Conservation (phyloP, 2,113 vertebrate species). For the Microtus richardsoni region DNA sequence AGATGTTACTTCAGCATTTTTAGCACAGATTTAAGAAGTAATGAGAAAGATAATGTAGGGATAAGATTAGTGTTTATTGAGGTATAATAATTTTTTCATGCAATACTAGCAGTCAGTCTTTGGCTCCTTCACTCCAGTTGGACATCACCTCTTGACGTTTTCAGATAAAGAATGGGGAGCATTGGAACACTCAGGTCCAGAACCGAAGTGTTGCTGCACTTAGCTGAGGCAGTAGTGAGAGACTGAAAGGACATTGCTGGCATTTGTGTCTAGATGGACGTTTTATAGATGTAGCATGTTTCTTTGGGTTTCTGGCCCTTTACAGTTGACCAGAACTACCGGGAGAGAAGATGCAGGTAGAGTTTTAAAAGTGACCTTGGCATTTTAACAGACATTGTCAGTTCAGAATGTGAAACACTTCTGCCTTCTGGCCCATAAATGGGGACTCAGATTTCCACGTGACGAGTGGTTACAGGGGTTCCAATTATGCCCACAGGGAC, state of each 20-base stretch:
- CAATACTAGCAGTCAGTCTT: background rate
- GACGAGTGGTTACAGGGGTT: background rate
- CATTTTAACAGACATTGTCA: slow-evolving; percentile 33
- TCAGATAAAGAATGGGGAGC: background rate
- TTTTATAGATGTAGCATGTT: background rate
- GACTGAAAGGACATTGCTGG: background rate
- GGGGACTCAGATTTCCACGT: background rate
- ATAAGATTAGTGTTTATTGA: background rate
- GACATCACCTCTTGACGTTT: background rate
- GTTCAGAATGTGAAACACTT: background rate
- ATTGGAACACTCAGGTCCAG: background rate
- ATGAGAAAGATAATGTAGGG: background rate
- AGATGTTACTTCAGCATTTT: background rate
- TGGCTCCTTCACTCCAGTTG: background rate
- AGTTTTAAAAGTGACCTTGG: background rate
- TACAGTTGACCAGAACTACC: background rate
- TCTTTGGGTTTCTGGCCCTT: background rate
- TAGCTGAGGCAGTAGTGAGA: background rate
- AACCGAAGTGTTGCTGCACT: background rate
- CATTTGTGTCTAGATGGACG: background rate
- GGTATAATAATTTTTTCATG: background rate
- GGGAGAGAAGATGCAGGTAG: background rate
- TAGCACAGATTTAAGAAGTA: background rate
- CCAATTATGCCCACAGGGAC: background rate
- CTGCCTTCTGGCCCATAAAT: background rate